phyloP scores from a whole-genome alignment of 1,140 invertebrate species.

The Melitaea cinxia region DNA sequence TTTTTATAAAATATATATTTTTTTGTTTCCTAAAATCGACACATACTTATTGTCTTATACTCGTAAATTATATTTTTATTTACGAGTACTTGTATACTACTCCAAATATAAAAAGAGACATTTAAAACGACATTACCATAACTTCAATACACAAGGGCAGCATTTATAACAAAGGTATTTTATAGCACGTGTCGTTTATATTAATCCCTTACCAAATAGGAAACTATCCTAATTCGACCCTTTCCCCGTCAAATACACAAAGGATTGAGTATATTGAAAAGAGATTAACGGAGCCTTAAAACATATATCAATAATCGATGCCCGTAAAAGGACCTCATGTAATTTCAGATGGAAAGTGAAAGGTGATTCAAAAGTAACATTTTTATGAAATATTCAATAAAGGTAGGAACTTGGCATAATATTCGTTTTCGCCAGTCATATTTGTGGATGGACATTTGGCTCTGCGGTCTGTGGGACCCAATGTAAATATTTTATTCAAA shows the following conservation, averaged over 20 bases:
- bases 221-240: constrained; percentile 36
- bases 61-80: background rate
- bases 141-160: background rate
- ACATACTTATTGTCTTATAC: too few relatives aligned
- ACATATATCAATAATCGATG: constrained; percentile 21
- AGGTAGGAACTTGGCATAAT: constrained; percentile 15
- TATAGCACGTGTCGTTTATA: constrained; percentile 17
- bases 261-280: constrained; percentile 31
- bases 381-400: constrained; percentile 48
- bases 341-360: constrained; percentile 5
- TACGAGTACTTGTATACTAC: too few relatives aligned
- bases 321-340: constrained; percentile 5
- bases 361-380: constrained; percentile 17
- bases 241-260: constrained; percentile 19
- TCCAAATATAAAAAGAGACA: background rate
- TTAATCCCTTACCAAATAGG: constrained; percentile 28
- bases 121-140: constrained; percentile 15
- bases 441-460: constrained; percentile 32
- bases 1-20: too few relatives aligned
- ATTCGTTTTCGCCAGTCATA: constrained; percentile 37
- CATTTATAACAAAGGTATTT: constrained; percentile 16
- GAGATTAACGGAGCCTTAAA: constrained; percentile 20
- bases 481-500: constrained; percentile 65
- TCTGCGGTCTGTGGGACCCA: constrained; percentile 4
- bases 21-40: too few relatives aligned